Evolutionary conservation across 2,113 vertebrate genomes (phyloP).

Genomic region (Aptenodytes forsteri): DNA sequence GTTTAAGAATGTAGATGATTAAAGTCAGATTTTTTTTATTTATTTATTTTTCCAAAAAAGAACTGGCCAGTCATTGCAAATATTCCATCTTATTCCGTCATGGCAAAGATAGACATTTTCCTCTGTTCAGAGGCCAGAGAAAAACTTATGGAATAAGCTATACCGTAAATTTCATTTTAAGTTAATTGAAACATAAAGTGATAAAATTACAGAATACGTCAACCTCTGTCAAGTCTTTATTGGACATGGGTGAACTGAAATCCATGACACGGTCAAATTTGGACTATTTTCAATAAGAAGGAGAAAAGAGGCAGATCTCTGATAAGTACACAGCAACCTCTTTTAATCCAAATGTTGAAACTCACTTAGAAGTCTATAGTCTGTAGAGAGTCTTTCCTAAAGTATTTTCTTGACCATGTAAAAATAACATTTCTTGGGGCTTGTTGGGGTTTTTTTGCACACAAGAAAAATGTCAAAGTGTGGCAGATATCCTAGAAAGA

Average conservation of each 20-base stretch:
- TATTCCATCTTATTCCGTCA: not conserved
- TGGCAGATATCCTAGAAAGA: not conserved
- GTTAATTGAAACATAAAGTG: conserved; percentile 33
- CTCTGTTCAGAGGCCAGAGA: not conserved
- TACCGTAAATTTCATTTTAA: conserved; percentile 10
- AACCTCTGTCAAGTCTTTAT: not conserved
- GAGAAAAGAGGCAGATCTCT: not conserved
- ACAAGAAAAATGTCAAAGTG: not conserved
- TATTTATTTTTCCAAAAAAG: not conserved
- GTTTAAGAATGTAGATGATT: not conserved
- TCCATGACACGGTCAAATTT: not conserved
- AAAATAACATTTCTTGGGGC: not conserved
- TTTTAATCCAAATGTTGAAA: not conserved
- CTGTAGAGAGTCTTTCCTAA: not conserved
- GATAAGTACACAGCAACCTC: not conserved
- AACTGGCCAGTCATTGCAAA: not conserved
- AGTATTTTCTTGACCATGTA: not conserved
- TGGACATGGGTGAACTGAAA: not conserved
- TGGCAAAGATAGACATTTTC: not conserved
- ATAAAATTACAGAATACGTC: not conserved
- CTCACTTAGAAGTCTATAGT: not conserved
- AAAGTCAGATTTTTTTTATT: not conserved
- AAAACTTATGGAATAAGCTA: not conserved
- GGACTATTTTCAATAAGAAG: not conserved
- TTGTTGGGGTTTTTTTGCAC: not conserved